Base-by-base conservation (phyloP, 2,888 invertebrate species). In the Agrilus biguttatus region DNA sequence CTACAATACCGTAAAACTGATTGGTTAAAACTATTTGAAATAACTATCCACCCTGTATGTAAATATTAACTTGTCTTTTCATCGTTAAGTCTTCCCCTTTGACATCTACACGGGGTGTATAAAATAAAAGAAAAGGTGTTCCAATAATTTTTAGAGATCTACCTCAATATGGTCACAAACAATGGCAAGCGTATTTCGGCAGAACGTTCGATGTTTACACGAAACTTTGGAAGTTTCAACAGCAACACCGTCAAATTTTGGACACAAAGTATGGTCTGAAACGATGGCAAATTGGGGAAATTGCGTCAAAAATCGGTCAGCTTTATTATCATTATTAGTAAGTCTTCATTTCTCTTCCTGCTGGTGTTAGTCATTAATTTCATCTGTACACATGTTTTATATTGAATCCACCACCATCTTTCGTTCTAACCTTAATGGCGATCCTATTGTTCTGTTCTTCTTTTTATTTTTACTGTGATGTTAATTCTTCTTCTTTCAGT, bases 251-350 rank as follows among this genome's bases (percentile, higher is more conserved):
- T 69, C 78, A 80, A 65, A 76, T 91, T 48, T 72, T 96, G 54
- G 93, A 96, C 66, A 78, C 78, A 49, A 91, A 92, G 68, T 96
- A 95, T 67, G 92, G 91, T 32, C 72, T 96, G 56, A 95, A 96
- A 62, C 72, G 96, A 55, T 96, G 96, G 95, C 96, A 96, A 69
- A 95, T 96, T 55, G 96, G 96, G 42, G 96, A 96, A 70, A 93
- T 96, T 52, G 96, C 95, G 39, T 95, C 93, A 42, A 96, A 96
- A 74, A 96, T 96, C 62, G 96, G 96, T 52, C 96, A 96, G 69
- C 80, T 96, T 28, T 96, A 96, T 69, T 96, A 96, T 67, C 95
- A 95, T 70, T 96, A 95, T 70, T 96, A 96, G 90, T 91, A 70
- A 82, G 87, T 77, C 41, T 35, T 21, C 33, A 1, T 28, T 14